Conservation (phyloP, 2,113 vertebrate species). For the Alethe diademata region DNA sequence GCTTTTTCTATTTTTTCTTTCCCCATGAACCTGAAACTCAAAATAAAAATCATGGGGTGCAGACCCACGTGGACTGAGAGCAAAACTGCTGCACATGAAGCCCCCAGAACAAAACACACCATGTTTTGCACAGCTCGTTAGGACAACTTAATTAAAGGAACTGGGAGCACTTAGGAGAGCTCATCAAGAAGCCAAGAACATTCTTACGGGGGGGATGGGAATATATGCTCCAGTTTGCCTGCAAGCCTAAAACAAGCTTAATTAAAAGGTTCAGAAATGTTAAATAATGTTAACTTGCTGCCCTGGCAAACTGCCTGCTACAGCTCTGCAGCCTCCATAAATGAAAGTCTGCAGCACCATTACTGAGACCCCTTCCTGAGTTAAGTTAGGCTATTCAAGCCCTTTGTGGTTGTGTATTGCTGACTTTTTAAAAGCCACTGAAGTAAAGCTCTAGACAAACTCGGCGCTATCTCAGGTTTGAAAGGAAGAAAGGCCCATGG, state of each 20-base stretch:
- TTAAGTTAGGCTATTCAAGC: neutral
- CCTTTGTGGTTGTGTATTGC: neutral
- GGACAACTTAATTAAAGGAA: conserved; percentile 44
- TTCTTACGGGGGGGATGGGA: conserved; percentile 12
- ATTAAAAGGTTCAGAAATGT: conserved; percentile 67
- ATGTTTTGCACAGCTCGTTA: conserved; percentile 48
- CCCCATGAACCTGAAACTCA: conserved; percentile 5
- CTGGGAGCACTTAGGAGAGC: conserved; percentile 50
- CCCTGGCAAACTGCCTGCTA: conserved; percentile 30
- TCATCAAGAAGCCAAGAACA: conserved; percentile 35
- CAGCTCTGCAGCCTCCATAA: neutral
- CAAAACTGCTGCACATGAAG: neutral
- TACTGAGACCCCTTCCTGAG: neutral
- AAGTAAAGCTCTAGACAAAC: conserved; percentile 7
- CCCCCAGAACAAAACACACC: conserved; percentile 12
- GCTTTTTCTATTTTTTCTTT: neutral
- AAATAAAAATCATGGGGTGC: conserved; percentile 43
- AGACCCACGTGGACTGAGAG: neutral
- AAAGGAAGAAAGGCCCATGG: conserved; percentile 1
- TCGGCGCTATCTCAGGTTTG: neutral
- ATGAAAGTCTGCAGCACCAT: neutral
- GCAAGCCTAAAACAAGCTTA: conserved; percentile 46
- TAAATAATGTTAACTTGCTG: conserved; percentile 55
- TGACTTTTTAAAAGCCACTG: conserved; percentile 4
- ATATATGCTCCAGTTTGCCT: conserved; percentile 26